Base-by-base conservation (phyloP, 2,113 vertebrate species). In the Sterna hirundo region DNA sequence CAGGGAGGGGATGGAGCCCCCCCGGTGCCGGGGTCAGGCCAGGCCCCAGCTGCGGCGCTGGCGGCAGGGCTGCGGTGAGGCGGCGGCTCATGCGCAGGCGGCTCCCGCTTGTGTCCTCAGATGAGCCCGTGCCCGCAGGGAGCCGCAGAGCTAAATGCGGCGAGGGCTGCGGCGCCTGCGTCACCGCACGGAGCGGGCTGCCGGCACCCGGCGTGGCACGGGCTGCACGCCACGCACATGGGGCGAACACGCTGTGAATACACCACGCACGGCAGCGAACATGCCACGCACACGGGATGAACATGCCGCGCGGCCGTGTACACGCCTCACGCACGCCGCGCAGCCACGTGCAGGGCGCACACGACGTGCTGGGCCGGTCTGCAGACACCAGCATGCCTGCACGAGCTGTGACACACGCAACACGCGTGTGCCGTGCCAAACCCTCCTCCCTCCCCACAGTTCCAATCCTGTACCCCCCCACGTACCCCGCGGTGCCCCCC, bases 101-200 rank as follows among this genome's bases (percentile, higher is more conserved):
- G 40, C 14, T 60, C 34, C 42, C 15, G 65, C 26, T 55, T 34
- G 72, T 96, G 95, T 96, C 95, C 95, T 96, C 93, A 96, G 93
- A 96, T 96, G 93, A 90, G 95, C 95, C 86, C 83, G 62, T 52
- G 90, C 83, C 93, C 89, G 89, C 92, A 92, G 92, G 94, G 92
- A 96, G 68, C 94, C 78, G 94, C 94, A 94, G 94, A 71, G 85
- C 89, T 66, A 61, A 62, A 77, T 88, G 94, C 72, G 57, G 77
- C 40, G 60, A 5, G 29, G 36, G 94, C 82, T 92, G 86, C 85
- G 34, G 61, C 66, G 76, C 69, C 78, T 60, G 78, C 54, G 62
- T 68, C 87, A 46, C 60, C 10, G 34, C 46, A 44, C 26, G 5
- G 30, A 15, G 30, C n/a, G 5, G 58, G 70, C 47, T 10, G 23